Evolutionary conservation across 2,888 invertebrate genomes (phyloP), one percentile per base, ranked within the genome.

Genomic region (Crepidodera aurea): DNA sequence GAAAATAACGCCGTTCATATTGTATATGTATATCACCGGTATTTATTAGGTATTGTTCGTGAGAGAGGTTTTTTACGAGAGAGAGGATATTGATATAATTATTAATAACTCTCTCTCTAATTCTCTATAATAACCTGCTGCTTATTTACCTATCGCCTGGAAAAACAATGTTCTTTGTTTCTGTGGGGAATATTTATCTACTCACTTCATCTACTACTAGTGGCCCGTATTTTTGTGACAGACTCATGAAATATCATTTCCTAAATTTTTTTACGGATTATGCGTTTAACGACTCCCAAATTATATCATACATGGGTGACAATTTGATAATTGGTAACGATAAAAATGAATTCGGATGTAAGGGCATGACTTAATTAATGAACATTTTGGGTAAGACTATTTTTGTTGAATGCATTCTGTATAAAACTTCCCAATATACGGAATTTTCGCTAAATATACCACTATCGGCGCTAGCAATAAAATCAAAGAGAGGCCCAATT

Each of bases 41-140:
- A 78, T 78, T 78, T 78, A 78, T 76, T 75, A 70, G 72, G 75
- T 74, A 78, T 78, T 79, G 78, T 78, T 75, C 70, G 72, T 68
- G 68, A 60, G 73, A 73, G 74, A 75, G 65, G 51, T 65, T 68
- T 72, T 72, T 73, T 48, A 15, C 8, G 6, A 71, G 72, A 73
- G 73, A 72, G 72, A 74, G 75, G 74, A 76, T 73, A 74, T 73
- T 60, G 66, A 64, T 63, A 59, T 67, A 60, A 67, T 64, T 64
- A 62, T 62, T 62, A 62, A 67, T 64, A 64, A 66, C 37, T 37
- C 48, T 57, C 22, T 22, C 34, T 56, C 29, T 48, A 57, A 57
- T 57, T 39, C 27, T 48, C 39, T 39, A 39, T 50, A 44, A 57
- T 48, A 57, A 48, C 42, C 54, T 44, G 7, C 54, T 54, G 32